These are phyloP conservation scores for Helicoverpa armigera DNA, from an alignment of 1,140 invertebrate genomes.

Conservation along the genomic window DNA sequence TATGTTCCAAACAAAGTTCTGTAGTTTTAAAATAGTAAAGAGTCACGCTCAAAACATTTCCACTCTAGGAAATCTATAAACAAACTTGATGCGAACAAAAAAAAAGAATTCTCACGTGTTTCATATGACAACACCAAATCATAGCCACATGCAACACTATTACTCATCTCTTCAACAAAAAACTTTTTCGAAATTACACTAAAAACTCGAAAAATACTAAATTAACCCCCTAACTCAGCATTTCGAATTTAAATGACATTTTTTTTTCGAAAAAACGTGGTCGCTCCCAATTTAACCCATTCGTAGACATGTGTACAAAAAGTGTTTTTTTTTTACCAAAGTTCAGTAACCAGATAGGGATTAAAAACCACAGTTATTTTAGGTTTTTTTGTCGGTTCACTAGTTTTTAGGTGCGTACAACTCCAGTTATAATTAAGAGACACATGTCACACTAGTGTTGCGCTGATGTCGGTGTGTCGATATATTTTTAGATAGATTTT, in stretches of 20 bases:
- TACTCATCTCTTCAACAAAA: constrained; percentile 71
- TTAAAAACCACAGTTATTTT: constrained; percentile 84
- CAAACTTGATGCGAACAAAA: constrained; percentile 51
- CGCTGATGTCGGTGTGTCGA: no score
- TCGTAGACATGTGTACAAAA: constrained; percentile 81
- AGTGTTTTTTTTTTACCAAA: constrained; percentile 65
- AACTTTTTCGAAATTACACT: constrained; percentile 65
- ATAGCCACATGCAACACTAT: constrained; percentile 75
- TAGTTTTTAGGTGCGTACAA: constrained; percentile 79
- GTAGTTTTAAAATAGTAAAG: constrained; percentile 28
- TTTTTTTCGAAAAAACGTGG: constrained; percentile 70
- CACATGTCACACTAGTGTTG: constrained; percentile 77
- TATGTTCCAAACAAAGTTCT: background rate
- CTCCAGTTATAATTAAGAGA: constrained; percentile 83
- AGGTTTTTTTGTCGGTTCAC: constrained; percentile 81
- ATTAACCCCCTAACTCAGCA: constrained; percentile 83
- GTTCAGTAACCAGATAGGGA: constrained; percentile 85
- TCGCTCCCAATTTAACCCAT: constrained; percentile 76
- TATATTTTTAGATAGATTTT: no score
- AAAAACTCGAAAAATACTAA: constrained; percentile 75
- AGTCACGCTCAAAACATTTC: constrained; percentile 31
- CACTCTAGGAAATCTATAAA: constrained; percentile 56
- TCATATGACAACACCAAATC: constrained; percentile 72
- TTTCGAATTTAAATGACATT: constrained; percentile 84
- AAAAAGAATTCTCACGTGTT: constrained; percentile 80